Conservation (phyloP, 2,113 vertebrate species). For the Zonotrichia leucophrys region DNA sequence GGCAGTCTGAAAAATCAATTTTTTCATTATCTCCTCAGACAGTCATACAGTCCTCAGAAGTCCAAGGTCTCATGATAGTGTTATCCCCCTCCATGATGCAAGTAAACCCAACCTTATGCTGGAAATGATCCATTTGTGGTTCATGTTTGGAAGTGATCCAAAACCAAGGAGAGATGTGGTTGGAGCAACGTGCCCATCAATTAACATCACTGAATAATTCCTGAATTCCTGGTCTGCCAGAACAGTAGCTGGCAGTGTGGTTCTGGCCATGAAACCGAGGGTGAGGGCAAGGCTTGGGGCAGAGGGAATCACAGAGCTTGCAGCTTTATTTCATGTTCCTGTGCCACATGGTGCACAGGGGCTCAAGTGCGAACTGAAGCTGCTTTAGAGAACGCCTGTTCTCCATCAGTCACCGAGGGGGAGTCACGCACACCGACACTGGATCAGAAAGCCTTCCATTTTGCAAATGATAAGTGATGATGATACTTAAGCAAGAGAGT, state of each 20-base stretch:
- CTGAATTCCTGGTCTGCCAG: neutral
- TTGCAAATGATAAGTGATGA: conserved; percentile 72
- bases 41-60: neutral
- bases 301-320: neutral
- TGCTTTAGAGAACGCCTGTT: neutral
- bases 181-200: neutral
- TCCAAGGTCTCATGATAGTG: neutral
- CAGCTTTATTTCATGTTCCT: neutral
- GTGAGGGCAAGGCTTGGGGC: neutral
- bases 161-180: neutral
- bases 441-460: conserved; percentile 52
- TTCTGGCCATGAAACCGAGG: neutral
- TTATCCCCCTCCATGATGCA: neutral
- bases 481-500: conserved; percentile 56
- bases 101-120: neutral
- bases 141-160: conserved; percentile 10
- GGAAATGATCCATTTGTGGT: neutral
- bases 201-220: conserved; percentile 10
- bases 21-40: neutral
- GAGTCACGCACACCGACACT: conserved; percentile 20
- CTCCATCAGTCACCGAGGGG: neutral
- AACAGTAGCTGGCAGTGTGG: neutral
- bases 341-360: neutral
- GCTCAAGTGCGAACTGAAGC: neutral
- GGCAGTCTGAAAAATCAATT: neutral